Evolutionary conservation across 2,797 vertebrate species (phyloP), one percentile per base, ranked within the genome.

Genomic region (Clarias platycephalus): DNA sequence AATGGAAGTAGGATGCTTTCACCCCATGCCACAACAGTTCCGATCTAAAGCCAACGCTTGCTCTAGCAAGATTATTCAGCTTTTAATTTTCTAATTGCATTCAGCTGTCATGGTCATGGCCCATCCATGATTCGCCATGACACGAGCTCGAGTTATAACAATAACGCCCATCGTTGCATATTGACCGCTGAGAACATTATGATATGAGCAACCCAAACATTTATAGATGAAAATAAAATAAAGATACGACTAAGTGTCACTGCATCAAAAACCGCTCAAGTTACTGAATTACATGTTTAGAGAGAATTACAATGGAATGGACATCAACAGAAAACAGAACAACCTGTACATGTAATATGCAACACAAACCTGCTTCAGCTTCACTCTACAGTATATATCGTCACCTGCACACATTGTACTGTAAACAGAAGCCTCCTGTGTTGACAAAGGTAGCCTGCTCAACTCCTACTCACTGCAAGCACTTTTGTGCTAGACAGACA

Each of bases 371-470:
- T 49, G 70, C 34, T 71, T 71, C 37, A 71, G 44, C 12, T n/a
- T 44, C 68, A 70, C 49, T 10, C 40, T n/a, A 76, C 12, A 74
- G 49, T 7, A 74, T 37, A 66, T 2, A 49, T 49, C 44, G 10
- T 49, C 44, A 49, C 44, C 67, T n/a, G 44, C 5, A 74, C 71
- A 74, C 44, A 53, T 20, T 24, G 26, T 28, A 60, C 20, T 60
- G 55, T 60, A 34, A 34, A 77, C 75, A 77, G 20, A 37, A 57
- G 20, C 10, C 55, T 77, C 55, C 55, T 24, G 2, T 77, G 75
- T 60, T 77, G 75, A 77, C 55, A 77, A 77, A 60, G 55, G 34
- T 34, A 76, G 20, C 53, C 58, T 76, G 28, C 34, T 9, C 28
- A 77, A 20, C 75, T 15, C 75, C 55, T 22, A 77, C 75, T 24